Evolutionary conservation across 2,888 invertebrate species (phyloP).

Genomic region (Nemotelus pantherinus): DNA sequence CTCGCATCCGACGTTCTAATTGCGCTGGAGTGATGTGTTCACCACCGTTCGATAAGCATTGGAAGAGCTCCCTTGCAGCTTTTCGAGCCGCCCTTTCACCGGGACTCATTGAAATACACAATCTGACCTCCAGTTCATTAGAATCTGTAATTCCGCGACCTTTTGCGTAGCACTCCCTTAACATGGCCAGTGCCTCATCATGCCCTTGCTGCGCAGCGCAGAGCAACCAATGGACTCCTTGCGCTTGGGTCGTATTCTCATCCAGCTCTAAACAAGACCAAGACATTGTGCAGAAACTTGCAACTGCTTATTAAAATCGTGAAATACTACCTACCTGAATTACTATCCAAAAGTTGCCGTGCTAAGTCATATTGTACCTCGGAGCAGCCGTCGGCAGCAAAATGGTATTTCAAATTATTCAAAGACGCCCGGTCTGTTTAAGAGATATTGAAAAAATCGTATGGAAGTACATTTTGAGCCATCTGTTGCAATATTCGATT

Average conservation of each 20-base stretch:
- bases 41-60: conserved; percentile 86
- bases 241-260: conserved; percentile 67
- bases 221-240: conserved; percentile 91
- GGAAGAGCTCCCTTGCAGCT: conserved; percentile 88
- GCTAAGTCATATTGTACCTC: conserved; percentile 90
- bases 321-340: conserved; percentile 70
- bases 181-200: conserved; percentile 82
- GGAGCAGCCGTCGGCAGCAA: conserved; percentile 89
- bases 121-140: conserved; percentile 76
- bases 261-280: conserved; percentile 55
- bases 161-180: conserved; percentile 70
- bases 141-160: conserved; percentile 78
- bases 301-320: background rate
- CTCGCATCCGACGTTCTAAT: conserved; percentile 77
- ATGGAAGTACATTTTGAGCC: background rate
- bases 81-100: conserved; percentile 88
- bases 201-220: conserved; percentile 93
- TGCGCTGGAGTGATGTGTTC: conserved; percentile 88
- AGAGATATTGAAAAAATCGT: conserved; percentile 23
- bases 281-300: background rate
- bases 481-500: conserved; percentile 27
- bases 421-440: conserved; percentile 62
- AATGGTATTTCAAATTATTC: conserved; percentile 69
- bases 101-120: conserved; percentile 84
- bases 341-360: conserved; percentile 82